phyloP scores from a whole-genome alignment of 2,888 invertebrate genomes.

The Catonia carolina region DNA sequence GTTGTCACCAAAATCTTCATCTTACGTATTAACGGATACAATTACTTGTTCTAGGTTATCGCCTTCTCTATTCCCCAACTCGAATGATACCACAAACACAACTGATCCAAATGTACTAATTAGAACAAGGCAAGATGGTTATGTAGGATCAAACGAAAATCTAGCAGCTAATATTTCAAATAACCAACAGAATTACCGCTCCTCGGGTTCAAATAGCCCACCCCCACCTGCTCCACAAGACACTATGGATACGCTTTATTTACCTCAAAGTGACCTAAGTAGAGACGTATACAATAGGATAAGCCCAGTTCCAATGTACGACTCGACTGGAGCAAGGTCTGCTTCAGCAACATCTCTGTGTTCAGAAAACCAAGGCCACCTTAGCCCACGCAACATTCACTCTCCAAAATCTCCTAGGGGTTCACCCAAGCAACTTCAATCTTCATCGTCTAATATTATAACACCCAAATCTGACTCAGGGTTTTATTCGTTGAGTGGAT shows the following conservation, averaged over 20 bases:
- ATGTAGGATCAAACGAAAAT: slow-evolving; percentile 39
- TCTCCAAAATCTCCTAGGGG: slow-evolving; percentile 67
- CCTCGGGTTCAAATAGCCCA: slow-evolving; percentile 58
- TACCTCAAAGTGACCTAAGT: slow-evolving; percentile 35
- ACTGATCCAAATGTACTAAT: slow-evolving; percentile 50
- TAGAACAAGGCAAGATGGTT: slow-evolving; percentile 58
- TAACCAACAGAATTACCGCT: slow-evolving; percentile 10
- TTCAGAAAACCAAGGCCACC: slow-evolving; percentile 43
- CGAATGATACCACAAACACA: slow-evolving; percentile 51
- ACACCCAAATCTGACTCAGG: slow-evolving; percentile 81
- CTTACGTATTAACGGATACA: slow-evolving; percentile 37
- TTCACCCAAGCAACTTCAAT: slow-evolving; percentile 60
- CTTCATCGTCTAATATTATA: slow-evolving; percentile 54
- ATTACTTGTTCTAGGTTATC: slow-evolving; percentile 6
- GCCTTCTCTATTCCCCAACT: slow-evolving; percentile 37
- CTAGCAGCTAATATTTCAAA: slow-evolving; percentile 12
- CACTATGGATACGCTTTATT: slow-evolving; percentile 12
- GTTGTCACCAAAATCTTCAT: slow-evolving; percentile 35
- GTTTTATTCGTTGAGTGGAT: slow-evolving; percentile 78
- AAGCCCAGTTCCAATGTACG: slow-evolving; percentile 23
- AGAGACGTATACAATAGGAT: slow-evolving; percentile 36
- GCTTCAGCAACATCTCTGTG: neutral
- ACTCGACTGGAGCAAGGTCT: neutral
- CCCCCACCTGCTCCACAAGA: slow-evolving; percentile 77
- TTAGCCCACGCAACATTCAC: slow-evolving; percentile 56